Conservation (phyloP, 2,797 vertebrate species). For the Cossypha polioptera region DNA sequence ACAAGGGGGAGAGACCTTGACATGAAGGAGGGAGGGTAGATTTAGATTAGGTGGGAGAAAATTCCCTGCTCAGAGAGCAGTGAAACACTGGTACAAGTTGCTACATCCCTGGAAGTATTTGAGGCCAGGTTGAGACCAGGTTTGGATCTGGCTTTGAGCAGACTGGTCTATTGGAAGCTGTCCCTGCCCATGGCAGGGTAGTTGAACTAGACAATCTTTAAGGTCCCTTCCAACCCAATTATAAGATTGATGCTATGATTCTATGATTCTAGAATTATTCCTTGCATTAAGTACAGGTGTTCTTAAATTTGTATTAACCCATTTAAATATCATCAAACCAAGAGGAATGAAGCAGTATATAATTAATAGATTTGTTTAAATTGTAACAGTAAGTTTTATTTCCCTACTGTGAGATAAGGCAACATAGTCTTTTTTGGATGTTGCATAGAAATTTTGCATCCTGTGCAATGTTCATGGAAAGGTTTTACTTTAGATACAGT, state of each 20-base stretch:
- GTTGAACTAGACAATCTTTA: not conserved
- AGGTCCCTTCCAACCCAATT: not conserved
- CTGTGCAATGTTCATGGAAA: slow-evolving; percentile 13
- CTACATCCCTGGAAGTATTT: not conserved
- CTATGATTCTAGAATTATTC: not conserved
- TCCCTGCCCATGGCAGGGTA: not conserved
- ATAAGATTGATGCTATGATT: not conserved
- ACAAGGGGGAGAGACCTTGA: accelerated
- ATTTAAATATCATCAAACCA: slow-evolving; percentile 56
- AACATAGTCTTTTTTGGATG: not conserved
- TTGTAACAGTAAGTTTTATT: slow-evolving; percentile 15
- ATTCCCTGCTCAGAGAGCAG: not conserved
- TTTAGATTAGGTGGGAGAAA: not conserved
- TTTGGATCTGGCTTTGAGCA: not conserved
- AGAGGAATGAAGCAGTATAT: slow-evolving; percentile 35
- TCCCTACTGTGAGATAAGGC: slow-evolving; percentile 12
- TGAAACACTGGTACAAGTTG: not conserved
- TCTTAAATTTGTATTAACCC: slow-evolving; percentile 51
- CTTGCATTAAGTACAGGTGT: not conserved
- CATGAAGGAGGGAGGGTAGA: not conserved
- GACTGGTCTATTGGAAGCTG: not conserved
- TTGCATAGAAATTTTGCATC: not conserved
- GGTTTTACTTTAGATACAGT: not conserved
- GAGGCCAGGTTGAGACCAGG: not conserved
- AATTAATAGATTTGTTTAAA: slow-evolving; percentile 38